Base-by-base conservation (phyloP, 2,888 invertebrate species). In the Ophioninae sp. region DNA sequence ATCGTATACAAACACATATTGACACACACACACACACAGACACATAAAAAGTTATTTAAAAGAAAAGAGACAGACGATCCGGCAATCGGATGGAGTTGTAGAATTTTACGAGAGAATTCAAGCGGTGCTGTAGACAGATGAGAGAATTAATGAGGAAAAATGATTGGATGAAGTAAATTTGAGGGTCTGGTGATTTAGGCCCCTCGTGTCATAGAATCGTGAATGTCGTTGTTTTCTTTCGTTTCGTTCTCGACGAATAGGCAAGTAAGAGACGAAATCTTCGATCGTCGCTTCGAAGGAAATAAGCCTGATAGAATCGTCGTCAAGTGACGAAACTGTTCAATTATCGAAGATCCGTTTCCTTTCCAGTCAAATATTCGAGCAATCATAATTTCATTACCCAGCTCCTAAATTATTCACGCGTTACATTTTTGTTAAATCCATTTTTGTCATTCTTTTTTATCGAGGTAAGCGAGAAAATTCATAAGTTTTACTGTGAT, bases 41-140 rank as follows among this genome's bases (percentile, higher is more conserved):
- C 51, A 51, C 51, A 59, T 39, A 77, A 20, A 68, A 39, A 82
- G 64, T 74, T 71, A 22, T 59, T 59, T 59, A 22, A 81, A 73
- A 73, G 74, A 82, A 81, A 85, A 69, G 83, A 71, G 17, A 80
- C 61, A 75, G 41, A 81, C 83, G 85, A 81, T 84, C 84, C 82
- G 84, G 82, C 81, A 44, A 83, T 87, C 86, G 87, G 85, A 69
- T 83, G 63, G 64, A 81, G 71, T 75, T 78, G 83, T 81, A 77
- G 68, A 76, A 76, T 69, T 80, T 87, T 85, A 86, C 86, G 87
- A 82, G 87, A 87, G 86, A 86, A 83, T 87, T 87, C 86, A 87
- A 89, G 86, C 89, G 90, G 90, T 90, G 90, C 90, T 90, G 89
- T 89, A 89, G 88, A 88, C 86, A 85, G 86, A 86, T 81, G 79